These are phyloP conservation scores for Percopsis omiscomaycus DNA, from an alignment of 2,797 vertebrate genomes.

Conservation along the genomic window DNA sequence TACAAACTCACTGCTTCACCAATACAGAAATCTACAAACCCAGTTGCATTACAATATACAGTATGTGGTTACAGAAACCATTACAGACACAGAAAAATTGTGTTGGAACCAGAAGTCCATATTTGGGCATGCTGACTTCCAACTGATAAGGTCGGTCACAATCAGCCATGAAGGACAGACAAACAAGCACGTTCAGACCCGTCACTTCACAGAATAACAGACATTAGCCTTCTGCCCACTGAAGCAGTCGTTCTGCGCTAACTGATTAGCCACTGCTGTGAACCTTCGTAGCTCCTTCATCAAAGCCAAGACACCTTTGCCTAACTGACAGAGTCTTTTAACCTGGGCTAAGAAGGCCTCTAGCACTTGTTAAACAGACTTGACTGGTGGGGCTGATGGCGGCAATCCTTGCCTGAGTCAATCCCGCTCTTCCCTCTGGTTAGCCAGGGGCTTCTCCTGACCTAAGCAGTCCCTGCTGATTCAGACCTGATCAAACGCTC, in stretches of 20 bases:
- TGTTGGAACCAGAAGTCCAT: too few species aligned
- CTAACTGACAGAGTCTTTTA: not conserved
- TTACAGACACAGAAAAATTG: too few species aligned
- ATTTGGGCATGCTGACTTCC: too few species aligned
- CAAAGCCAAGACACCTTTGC: constrained; percentile 3
- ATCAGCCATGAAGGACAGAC: too few species aligned
- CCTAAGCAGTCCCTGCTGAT: constrained; percentile 1
- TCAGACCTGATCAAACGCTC: constrained; percentile 33
- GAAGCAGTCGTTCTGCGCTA: not conserved
- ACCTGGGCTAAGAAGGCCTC: not conserved
- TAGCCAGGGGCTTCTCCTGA: constrained; percentile 23
- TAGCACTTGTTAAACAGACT: not conserved
- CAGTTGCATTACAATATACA: too few species aligned
- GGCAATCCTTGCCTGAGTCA: not conserved
- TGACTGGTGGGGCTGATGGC: not conserved
- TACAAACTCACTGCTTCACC: too few species aligned
- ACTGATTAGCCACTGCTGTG: not conserved
- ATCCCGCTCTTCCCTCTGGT: not conserved
- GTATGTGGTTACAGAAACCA: too few species aligned
- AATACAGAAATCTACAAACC: too few species aligned
- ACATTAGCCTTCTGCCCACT: not conserved
- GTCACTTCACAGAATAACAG: constrained; percentile 61
- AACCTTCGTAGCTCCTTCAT: not conserved
- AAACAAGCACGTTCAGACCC: too few species aligned
- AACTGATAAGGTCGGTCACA: too few species aligned